These are phyloP conservation scores for Melieria picta DNA, from an alignment of 2,888 invertebrate species.

Conservation along the genomic window DNA sequence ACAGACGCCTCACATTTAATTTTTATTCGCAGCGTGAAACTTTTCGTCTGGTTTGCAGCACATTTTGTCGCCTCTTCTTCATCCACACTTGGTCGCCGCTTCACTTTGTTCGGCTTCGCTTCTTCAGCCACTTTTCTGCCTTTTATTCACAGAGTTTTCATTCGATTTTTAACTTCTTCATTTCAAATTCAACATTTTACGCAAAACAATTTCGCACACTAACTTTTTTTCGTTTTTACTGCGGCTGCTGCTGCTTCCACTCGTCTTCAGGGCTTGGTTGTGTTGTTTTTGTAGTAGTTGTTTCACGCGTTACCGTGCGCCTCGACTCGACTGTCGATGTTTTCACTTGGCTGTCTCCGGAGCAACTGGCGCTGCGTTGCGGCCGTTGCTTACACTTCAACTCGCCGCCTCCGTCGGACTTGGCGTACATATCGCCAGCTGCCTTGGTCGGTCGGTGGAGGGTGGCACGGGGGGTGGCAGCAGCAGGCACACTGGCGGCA, in stretches of 20 bases:
- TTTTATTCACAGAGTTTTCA: constrained; percentile 8
- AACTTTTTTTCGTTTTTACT: background rate
- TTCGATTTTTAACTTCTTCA: background rate
- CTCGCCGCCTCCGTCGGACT: constrained; percentile 14
- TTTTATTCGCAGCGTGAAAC: background rate
- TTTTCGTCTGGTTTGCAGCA: background rate
- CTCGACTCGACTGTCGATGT: too few species aligned
- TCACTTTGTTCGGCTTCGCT: background rate
- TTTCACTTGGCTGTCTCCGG: constrained; percentile 36
- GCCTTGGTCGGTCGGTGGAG: too few species aligned
- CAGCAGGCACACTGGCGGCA: too few species aligned
- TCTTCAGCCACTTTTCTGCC: background rate
- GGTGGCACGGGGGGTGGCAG: too few species aligned
- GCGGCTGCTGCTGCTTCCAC: background rate
- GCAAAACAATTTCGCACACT: constrained; percentile 28
- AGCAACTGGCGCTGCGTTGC: constrained; percentile 35
- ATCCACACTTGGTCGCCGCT: constrained; percentile 29
- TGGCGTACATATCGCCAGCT: too few species aligned
- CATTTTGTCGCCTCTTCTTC: constrained; percentile 19
- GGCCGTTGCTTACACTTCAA: constrained; percentile 34
- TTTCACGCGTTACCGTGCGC: background rate
- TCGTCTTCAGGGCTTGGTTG: background rate
- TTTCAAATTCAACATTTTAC: too few species aligned
- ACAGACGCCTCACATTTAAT: background rate
- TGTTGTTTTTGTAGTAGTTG: constrained; percentile 3